These are phyloP conservation scores for Mimumesa dahlbomi DNA, from an alignment of 2,888 invertebrate species.

Conservation along the genomic window DNA sequence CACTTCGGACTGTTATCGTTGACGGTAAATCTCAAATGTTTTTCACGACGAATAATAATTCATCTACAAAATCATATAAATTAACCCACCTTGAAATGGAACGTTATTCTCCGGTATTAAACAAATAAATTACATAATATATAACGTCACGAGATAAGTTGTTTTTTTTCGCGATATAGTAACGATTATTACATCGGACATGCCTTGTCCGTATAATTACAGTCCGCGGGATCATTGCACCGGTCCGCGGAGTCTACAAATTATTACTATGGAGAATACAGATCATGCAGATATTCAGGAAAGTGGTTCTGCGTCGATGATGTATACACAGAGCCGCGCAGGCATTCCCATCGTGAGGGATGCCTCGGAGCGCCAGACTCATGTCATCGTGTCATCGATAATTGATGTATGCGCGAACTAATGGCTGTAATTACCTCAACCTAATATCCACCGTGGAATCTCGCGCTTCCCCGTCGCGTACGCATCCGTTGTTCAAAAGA, in stretches of 20 bases:
- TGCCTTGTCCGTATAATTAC: no score
- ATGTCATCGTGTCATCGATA: conserved; percentile 78
- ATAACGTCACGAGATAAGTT: no score
- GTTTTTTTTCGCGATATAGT: no score
- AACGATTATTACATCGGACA: no score
- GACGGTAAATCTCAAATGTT: neutral
- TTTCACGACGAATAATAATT: no score
- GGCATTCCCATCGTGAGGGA: conserved; percentile 67
- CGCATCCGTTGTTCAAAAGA: neutral
- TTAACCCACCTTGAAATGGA: no score
- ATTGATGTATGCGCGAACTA: conserved; percentile 78
- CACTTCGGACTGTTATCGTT: no score
- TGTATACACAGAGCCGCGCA: conserved; percentile 21
- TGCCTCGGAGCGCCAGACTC: conserved; percentile 71
- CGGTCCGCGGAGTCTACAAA: no score
- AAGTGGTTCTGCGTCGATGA: conserved; percentile 28
- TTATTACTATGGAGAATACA: conserved; percentile 17
- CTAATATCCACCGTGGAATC: conserved; percentile 75
- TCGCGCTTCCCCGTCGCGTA: conserved; percentile 59
- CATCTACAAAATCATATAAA: no score
- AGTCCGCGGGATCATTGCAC: no score
- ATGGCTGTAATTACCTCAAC: conserved; percentile 77
- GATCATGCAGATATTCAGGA: conserved; percentile 5
- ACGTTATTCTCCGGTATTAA: no score
- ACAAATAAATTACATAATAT: no score